Percentiles rank a stretch among this genome's conserved stretches.
These are phyloP conservation scores for Drosophila virilis DNA, from an alignment of 1,140 invertebrate genomes.

Conservation along the genomic window DNA sequence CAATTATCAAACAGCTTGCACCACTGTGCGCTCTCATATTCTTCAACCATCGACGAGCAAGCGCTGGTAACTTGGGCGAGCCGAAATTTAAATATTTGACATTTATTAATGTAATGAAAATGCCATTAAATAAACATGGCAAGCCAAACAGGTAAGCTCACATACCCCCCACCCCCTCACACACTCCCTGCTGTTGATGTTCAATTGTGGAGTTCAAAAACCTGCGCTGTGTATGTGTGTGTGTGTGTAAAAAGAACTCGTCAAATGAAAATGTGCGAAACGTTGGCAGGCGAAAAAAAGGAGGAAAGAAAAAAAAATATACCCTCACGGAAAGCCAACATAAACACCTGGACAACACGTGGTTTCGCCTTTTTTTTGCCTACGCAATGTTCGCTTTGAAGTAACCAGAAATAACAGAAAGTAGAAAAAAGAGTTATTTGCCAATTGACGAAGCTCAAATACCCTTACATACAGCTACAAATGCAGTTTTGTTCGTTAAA, in stretches of 20 bases:
- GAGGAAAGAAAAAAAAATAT: neutral
- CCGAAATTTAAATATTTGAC: constrained; percentile 79
- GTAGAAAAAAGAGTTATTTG: constrained; percentile 4
- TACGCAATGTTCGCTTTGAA: constrained; percentile 64
- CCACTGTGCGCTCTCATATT: constrained; percentile 42
- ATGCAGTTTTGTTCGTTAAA: neutral
- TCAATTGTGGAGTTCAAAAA: constrained; percentile 28
- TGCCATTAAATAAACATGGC: constrained; percentile 75
- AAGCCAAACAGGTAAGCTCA: constrained; percentile 65
- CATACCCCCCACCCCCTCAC: neutral
- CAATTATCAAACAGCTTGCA: neutral
- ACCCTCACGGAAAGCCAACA: constrained; percentile 48
- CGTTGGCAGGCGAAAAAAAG: constrained; percentile 2
- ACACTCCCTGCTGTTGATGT: neutral
- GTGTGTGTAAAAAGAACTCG: constrained; percentile 38
- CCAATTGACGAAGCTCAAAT: neutral
- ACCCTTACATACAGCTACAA: neutral
- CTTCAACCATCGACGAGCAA: constrained; percentile 28
- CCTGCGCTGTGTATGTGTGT: constrained; percentile 13
- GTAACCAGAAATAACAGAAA: constrained; percentile 36
- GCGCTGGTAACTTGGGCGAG: constrained; percentile 50
- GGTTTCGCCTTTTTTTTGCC: constrained; percentile 48
- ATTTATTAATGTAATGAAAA: constrained; percentile 81
- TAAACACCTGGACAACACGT: constrained; percentile 79
- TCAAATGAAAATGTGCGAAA: constrained; percentile 29